Evolutionary conservation across 2,797 vertebrate genomes (phyloP).

Genomic region (Apodemus agrarius): DNA sequence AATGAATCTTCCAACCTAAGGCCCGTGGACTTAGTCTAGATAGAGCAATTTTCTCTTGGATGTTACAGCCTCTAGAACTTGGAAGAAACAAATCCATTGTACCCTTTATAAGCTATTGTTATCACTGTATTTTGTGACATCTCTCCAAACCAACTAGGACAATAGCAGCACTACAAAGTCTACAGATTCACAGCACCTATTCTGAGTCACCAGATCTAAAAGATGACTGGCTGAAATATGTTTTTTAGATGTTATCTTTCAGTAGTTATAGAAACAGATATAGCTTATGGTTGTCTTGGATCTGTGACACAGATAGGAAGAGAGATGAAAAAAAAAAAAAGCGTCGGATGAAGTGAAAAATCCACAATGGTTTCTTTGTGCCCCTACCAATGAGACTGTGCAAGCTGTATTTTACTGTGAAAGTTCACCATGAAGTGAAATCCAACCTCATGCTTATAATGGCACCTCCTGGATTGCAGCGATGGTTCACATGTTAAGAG

Average conservation of each 20-base stretch:
- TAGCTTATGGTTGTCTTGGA: not conserved
- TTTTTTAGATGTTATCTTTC: not conserved
- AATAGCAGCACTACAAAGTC: not conserved
- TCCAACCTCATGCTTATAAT: not conserved
- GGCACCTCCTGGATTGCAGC: not conserved
- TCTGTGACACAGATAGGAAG: not conserved
- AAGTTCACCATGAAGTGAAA: not conserved
- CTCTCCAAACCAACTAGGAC: not conserved
- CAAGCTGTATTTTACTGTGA: not conserved
- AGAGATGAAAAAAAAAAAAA: not conserved
- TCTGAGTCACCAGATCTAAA: not conserved
- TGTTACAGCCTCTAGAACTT: not conserved
- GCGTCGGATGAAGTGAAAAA: not conserved
- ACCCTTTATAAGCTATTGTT: not conserved
- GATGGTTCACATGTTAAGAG: not conserved
- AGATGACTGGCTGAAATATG: not conserved
- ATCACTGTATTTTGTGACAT: not conserved
- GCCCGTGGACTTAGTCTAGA: not conserved
- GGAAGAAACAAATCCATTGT: not conserved
- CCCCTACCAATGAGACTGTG: not conserved
- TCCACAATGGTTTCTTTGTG: not conserved
- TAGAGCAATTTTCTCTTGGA: not conserved
- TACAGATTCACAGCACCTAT: not conserved
- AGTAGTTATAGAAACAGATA: not conserved
- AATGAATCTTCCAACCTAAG: not conserved